phyloP scores from a whole-genome alignment of 2,797 vertebrate genomes.

The Ataeniobius toweri region DNA sequence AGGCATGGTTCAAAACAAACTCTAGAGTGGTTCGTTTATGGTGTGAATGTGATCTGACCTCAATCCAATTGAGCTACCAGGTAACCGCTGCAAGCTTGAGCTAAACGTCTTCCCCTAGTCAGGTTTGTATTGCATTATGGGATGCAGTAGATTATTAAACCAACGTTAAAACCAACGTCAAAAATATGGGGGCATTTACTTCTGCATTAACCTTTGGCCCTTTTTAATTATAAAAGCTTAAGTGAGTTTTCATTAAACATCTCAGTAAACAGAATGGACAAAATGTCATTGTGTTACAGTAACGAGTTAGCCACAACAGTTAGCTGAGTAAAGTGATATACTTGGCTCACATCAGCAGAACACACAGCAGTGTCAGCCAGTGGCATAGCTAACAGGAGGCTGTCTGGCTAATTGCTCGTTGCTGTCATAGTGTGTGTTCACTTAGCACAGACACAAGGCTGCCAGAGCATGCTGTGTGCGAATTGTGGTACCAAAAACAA shows the following conservation, averaged over 20 bases:
- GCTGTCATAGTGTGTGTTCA: conserved; percentile 65
- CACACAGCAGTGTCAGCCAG: conserved; percentile 56
- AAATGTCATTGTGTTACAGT: conserved; percentile 33
- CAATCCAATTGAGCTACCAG: no score
- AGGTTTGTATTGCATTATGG: no score
- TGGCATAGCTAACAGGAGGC: conserved; percentile 64
- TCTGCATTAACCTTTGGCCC: conserved; percentile 23
- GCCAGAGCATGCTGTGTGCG: conserved; percentile 36
- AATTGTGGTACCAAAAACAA: conserved; percentile 48
- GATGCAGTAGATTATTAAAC: no score
- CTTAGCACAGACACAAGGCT: conserved; percentile 50
- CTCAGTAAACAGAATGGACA: conserved; percentile 32
- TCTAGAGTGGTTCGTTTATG: no score
- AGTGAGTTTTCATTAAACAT: not conserved
- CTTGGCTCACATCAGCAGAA: conserved; percentile 42
- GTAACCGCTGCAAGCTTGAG: no score
- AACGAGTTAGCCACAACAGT: conserved; percentile 30
- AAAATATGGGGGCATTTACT: conserved; percentile 1
- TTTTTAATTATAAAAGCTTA: conserved; percentile 1
- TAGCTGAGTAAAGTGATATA: conserved; percentile 42
- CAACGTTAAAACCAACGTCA: conserved; percentile 10
- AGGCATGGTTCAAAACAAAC: no score
- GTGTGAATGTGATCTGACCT: no score
- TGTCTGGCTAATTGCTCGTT: conserved; percentile 69
- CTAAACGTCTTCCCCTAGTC: no score